These are phyloP conservation scores for Archaeoteleia sp. DNA, from an alignment of 2,888 invertebrate genomes.

Conservation along the genomic window DNA sequence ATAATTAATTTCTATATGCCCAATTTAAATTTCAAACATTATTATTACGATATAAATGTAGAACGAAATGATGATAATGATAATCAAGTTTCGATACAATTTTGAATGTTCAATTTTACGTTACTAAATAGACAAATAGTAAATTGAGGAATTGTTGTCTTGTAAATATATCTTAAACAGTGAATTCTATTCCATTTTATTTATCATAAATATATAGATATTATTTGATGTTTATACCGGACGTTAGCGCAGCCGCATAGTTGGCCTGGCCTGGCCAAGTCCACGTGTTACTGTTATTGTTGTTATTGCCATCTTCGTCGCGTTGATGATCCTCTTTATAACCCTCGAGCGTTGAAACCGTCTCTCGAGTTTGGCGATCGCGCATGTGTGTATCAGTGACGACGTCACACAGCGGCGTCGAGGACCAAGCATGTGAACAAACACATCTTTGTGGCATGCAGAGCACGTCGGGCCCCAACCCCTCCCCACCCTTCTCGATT, in stretches of 20 bases:
- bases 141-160: no score
- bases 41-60: no score
- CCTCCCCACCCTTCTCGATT: no score
- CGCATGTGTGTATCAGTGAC: conserved; percentile 36
- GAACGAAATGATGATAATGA: no score
- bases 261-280: conserved; percentile 30
- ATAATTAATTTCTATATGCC: no score
- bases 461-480: conserved; percentile 38
- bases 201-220: conserved; percentile 12
- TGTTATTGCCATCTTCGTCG: conserved; percentile 65
- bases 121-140: no score
- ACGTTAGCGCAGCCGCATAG: conserved; percentile 19
- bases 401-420: conserved; percentile 24
- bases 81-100: no score
- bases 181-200: no score
- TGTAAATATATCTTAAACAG: no score
- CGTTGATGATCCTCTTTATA: conserved; percentile 3
- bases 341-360: not conserved
- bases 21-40: no score
- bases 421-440: conserved; percentile 22
- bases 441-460: conserved; percentile 13
- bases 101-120: no score
- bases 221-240: not conserved
- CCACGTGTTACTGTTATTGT: conserved; percentile 69
- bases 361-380: conserved; percentile 9